These are phyloP conservation scores for Nematolebias whitei DNA, from an alignment of 2,113 vertebrate species.

Conservation along the genomic window DNA sequence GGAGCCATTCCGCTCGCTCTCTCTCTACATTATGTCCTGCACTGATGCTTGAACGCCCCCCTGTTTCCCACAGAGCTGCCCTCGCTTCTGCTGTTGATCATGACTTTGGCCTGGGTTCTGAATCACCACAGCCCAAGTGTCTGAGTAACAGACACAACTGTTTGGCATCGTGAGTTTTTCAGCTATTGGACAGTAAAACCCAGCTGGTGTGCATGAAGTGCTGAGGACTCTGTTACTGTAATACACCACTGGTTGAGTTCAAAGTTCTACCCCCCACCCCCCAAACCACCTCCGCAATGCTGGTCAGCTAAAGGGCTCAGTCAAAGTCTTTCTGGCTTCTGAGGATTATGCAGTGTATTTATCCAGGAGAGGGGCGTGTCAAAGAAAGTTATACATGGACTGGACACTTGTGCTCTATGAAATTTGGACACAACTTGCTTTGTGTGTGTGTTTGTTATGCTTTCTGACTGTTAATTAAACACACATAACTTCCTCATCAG, in stretches of 20 bases:
- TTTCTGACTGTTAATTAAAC: slow-evolving; percentile 4
- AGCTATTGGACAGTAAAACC: neutral
- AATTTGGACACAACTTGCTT: slow-evolving; percentile 40
- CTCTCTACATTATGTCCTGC: slow-evolving; percentile 17
- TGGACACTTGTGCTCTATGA: slow-evolving; percentile 71
- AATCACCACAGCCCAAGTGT: slow-evolving; percentile 33
- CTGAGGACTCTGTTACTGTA: slow-evolving; percentile 55
- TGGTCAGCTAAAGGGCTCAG: slow-evolving; percentile 31
- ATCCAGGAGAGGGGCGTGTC: slow-evolving; percentile 68
- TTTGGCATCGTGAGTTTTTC: slow-evolving; percentile 31
- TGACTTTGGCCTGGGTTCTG: slow-evolving; percentile 10
- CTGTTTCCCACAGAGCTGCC: slow-evolving; percentile 64
- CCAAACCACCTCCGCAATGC: neutral
- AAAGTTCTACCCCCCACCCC: neutral
- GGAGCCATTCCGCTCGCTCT: neutral
- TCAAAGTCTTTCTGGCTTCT: slow-evolving; percentile 40
- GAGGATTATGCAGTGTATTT: slow-evolving; percentile 52
- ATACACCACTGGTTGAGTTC: slow-evolving; percentile 3
- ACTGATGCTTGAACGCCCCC: slow-evolving; percentile 56
- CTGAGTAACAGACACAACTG: slow-evolving; percentile 50
- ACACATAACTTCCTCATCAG: slow-evolving; percentile 25
- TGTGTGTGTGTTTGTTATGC: slow-evolving; percentile 20
- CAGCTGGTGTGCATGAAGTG: slow-evolving; percentile 48
- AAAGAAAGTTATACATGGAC: slow-evolving; percentile 84
- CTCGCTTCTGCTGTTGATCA: slow-evolving; percentile 12